Percentiles rank a stretch among this genome's conserved stretches.
Evolutionary conservation across 1,140 invertebrate species (phyloP).

Genomic region (Hyphantria cunea): DNA sequence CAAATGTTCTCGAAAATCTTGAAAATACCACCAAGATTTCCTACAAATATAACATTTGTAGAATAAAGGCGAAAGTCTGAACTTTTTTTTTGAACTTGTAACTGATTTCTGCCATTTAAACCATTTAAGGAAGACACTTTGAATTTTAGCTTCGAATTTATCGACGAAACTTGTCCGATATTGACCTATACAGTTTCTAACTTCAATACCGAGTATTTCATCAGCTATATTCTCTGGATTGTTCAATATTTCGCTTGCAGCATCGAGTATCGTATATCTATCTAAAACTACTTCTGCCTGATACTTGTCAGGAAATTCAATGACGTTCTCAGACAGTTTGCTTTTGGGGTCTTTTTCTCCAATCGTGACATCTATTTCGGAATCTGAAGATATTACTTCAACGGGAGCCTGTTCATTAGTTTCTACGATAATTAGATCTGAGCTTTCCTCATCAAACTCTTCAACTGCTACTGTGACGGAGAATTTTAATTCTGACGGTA

Average conservation of each 20-base stretch:
- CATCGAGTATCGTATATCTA: neutral
- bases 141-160: neutral
- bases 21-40: constrained; percentile 40
- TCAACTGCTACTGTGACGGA: neutral
- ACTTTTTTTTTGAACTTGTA: no score
- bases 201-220: neutral
- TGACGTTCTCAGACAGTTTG: no score
- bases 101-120: neutral
- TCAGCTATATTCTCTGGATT: neutral
- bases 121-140: neutral
- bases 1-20: constrained; percentile 28
- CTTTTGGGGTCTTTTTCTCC: no score
- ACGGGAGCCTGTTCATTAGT: neutral
- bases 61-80: neutral
- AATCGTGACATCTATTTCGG: neutral
- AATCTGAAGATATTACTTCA: neutral
- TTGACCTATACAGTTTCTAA: neutral
- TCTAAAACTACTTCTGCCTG: neutral
- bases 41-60: constrained; percentile 46
- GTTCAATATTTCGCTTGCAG: neutral
- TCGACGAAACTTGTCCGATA: neutral
- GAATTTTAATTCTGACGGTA: neutral
- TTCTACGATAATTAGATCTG: neutral
- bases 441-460: neutral
- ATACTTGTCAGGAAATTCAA: neutral